Conservation (phyloP, 2,888 invertebrate genomes). For the Parnassius orleans region DNA sequence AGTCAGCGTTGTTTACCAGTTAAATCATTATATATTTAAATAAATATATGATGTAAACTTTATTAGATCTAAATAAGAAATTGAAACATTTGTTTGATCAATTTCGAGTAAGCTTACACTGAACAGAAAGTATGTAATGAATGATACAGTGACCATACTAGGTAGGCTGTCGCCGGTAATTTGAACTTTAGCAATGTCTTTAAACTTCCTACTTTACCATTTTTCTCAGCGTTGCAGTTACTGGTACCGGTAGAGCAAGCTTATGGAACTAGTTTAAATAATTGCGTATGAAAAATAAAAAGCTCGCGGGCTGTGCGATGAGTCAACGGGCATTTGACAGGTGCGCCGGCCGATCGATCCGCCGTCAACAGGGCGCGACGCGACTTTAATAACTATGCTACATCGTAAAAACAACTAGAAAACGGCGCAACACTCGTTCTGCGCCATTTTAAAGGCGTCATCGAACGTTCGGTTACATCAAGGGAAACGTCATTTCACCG, state of each 20-base stretch:
- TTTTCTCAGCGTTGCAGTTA: conserved; percentile 34
- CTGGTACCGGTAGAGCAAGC: conserved; percentile 36
- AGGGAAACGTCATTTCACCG: conserved; percentile 64
- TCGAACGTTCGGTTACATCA: conserved; percentile 47
- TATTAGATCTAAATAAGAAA: not conserved
- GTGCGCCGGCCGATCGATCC: conserved; percentile 77
- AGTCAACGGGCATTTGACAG: conserved; percentile 77
- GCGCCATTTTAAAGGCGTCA: conserved; percentile 52
- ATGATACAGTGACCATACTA: too few relatives aligned
- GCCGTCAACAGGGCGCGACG: conserved; percentile 59
- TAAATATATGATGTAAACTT: too few relatives aligned
- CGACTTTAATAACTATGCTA: conserved; percentile 37
- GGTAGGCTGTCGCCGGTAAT: not conserved
- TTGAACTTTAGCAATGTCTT: conserved; percentile 24
- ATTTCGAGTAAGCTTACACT: too few relatives aligned
- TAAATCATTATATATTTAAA: too few relatives aligned
- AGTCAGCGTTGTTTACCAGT: too few relatives aligned
- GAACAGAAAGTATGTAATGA: too few relatives aligned
- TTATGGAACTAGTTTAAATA: conserved; percentile 47
- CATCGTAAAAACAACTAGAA: conserved; percentile 26
- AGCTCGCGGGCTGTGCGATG: conserved; percentile 56
- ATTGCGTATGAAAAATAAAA: conserved; percentile 67
- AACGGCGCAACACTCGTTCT: conserved; percentile 29
- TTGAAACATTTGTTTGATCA: too few relatives aligned
- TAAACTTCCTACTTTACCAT: conserved; percentile 37